Evolutionary conservation across 2,797 vertebrate species (phyloP), one percentile per base, ranked within the genome.

Genomic region (Sciurus vulgaris): DNA sequence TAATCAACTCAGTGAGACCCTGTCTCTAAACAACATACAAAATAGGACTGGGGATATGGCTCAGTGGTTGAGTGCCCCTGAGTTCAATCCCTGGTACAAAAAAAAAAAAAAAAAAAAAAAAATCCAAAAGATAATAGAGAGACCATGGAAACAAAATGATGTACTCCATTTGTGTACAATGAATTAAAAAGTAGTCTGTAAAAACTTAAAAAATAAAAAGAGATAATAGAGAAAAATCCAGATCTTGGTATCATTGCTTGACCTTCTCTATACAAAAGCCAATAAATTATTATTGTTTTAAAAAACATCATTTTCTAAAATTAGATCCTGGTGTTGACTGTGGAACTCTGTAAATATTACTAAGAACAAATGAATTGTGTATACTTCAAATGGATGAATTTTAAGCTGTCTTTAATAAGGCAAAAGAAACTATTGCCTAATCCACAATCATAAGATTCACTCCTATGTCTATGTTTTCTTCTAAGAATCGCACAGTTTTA

Each of bases 211-310:
- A 54, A 26, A 41, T 14, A 41, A 30, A 38, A 38, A 38, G 38
- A 38, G 3, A 38, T 38, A 54, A 72, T 7, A 70, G 44, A 90
- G 63, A 92, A 78, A 96, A 94, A 86, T 79, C 33, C n/a, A 94
- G 56, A 92, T 1, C n/a, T 81, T 90, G 7, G 22, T 89, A 11
- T 82, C 63, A 87, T 74, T 85, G 8, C 81, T 87, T 93, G 59
- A 88, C 63, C 3, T 83, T 87, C 17, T 74, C 14, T 69, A 12
- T 51, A 89, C 7, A 61, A 30, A 33, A 92, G 78, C 51, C 56
- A 86, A 91, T 77, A 95, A 91, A 56, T 88, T 35, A 9, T 94
- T 94, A 82, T 59, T 79, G 11, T 91, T 92, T 59, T 61, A 90
- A 79, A 74, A 86, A 44, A 74, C 56, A 86, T 78, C 18, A 63